phyloP scores from a whole-genome alignment of 2,888 invertebrate species.

The Limnephilus rhombicus region DNA sequence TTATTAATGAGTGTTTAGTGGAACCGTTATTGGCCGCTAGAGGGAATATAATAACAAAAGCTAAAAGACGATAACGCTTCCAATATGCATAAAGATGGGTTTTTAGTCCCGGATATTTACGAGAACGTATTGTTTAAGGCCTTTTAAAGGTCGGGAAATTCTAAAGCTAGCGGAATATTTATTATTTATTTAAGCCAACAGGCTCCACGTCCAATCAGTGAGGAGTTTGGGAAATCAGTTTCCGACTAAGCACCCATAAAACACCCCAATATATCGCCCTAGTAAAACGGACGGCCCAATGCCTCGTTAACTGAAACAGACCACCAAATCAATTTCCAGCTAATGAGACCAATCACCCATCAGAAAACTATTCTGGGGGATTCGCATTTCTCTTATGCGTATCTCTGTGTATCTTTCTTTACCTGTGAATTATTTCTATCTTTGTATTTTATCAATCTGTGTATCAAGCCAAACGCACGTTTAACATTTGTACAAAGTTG shows the following conservation, averaged over 20 bases:
- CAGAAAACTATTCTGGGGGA: not conserved
- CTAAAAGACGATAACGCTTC: not conserved
- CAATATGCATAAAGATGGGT: not conserved
- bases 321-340: conserved; percentile 15
- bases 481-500: no score
- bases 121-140: not conserved
- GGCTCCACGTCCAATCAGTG: not conserved
- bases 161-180: not conserved
- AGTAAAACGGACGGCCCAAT: not conserved
- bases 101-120: not conserved
- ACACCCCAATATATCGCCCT: not conserved
- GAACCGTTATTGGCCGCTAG: not conserved
- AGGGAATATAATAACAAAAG: not conserved
- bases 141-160: not conserved
- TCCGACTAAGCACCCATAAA: conserved; percentile 17
- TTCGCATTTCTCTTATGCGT: not conserved
- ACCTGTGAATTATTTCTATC: no score
- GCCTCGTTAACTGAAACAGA: conserved; percentile 16
- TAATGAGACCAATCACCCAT: conserved; percentile 22
- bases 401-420: not conserved
- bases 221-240: not conserved
- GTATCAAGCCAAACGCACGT: no score
- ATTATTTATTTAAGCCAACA: not conserved
- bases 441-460: no score
- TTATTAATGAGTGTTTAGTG: not conserved